These are phyloP conservation scores for Nesospiza acunhae DNA, from an alignment of 2,113 vertebrate genomes.

Conservation along the genomic window DNA sequence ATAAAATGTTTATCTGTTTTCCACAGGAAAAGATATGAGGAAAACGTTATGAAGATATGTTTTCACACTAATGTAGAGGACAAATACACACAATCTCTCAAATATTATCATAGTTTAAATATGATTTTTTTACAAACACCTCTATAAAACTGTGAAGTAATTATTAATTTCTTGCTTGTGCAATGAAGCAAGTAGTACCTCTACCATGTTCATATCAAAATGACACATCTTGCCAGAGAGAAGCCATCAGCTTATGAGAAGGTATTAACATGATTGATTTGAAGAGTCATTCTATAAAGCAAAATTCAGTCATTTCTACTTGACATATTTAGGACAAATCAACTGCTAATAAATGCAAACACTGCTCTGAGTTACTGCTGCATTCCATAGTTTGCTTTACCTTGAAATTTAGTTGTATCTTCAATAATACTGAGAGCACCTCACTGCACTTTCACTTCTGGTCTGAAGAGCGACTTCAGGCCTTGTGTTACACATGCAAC, in stretches of 20 bases:
- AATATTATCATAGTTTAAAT: background rate
- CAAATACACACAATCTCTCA: background rate
- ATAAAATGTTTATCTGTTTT: background rate
- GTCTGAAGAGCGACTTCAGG: background rate
- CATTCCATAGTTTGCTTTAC: background rate
- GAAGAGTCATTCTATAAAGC: background rate
- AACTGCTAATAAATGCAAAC: background rate
- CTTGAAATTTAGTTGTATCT: background rate
- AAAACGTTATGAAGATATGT: background rate
- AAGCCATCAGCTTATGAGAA: background rate
- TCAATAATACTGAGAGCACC: background rate
- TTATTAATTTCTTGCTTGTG: background rate
- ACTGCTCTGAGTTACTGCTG: background rate
- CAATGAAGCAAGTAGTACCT: background rate
- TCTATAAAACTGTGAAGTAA: background rate
- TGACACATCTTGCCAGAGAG: background rate
- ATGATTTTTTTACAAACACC: background rate
- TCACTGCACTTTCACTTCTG: background rate
- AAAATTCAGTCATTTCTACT: constrained; percentile 13
- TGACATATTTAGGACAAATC: constrained; percentile 6
- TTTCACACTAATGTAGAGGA: background rate
- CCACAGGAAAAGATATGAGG: background rate
- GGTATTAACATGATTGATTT: background rate
- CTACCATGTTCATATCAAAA: background rate
- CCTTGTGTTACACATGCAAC: background rate